Conservation (phyloP, 2,113 vertebrate species). For the Centropristis striata region DNA sequence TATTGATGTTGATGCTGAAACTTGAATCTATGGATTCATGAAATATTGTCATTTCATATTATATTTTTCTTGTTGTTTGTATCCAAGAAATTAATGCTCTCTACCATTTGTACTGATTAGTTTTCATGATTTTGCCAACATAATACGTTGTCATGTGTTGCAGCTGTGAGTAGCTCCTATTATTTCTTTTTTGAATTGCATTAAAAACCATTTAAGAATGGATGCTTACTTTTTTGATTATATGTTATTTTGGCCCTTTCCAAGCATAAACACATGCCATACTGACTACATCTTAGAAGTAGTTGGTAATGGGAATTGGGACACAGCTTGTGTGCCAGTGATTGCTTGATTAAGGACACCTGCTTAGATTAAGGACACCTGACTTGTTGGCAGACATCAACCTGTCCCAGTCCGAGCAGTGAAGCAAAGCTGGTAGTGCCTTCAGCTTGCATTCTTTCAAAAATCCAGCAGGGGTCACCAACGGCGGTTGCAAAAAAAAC, state of each 20-base stretch:
- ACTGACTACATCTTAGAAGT: neutral
- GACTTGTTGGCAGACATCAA: no score
- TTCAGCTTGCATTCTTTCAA: no score
- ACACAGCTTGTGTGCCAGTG: neutral
- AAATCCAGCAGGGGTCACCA: no score
- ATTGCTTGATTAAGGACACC: slow-evolving; percentile 4
- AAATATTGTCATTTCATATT: no score
- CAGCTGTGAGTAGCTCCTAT: neutral
- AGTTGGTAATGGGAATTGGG: neutral
- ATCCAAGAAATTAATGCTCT: neutral
- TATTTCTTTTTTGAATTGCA: slow-evolving; percentile 1
- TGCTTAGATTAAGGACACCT: neutral
- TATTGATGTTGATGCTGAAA: neutral
- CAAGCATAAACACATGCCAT: neutral
- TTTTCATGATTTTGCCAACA: neutral
- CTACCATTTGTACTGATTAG: neutral
- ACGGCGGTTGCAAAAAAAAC: no score
- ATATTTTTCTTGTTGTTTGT: neutral
- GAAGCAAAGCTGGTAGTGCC: no score
- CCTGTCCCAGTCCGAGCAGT: no score
- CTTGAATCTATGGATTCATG: neutral
- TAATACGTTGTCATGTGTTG: neutral
- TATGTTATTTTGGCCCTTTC: neutral
- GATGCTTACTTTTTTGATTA: slow-evolving; percentile 8
- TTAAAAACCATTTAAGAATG: neutral